Conservation (phyloP, 2,888 invertebrate species). For the Clivina fossor region DNA sequence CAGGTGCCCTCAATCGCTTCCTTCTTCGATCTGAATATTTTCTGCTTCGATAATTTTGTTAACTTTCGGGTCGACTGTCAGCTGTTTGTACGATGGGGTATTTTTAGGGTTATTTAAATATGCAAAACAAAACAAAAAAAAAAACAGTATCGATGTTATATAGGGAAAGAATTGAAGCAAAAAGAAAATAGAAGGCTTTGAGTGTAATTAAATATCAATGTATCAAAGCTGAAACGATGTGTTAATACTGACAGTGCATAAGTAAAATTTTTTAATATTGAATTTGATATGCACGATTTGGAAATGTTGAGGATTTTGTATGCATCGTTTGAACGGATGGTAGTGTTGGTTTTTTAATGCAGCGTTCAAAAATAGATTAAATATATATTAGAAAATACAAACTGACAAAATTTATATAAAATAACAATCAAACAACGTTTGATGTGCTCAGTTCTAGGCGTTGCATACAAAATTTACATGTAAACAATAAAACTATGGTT, state of each 20-base stretch:
- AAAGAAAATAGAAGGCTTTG: slow-evolving; percentile 39
- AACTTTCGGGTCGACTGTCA: slow-evolving; percentile 34
- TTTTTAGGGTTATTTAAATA: slow-evolving; percentile 40
- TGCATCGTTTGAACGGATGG: too few relatives aligned
- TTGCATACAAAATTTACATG: too few relatives aligned
- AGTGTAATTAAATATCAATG: slow-evolving; percentile 43
- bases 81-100: slow-evolving; percentile 39
- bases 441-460: too few relatives aligned
- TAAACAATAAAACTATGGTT: too few relatives aligned
- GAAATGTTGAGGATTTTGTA: neutral
- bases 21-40: slow-evolving; percentile 33
- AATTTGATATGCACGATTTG: neutral
- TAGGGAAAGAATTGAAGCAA: slow-evolving; percentile 39
- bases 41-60: slow-evolving; percentile 45
- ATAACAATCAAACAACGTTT: too few relatives aligned
- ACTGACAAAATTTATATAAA: too few relatives aligned
- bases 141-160: too few relatives aligned
- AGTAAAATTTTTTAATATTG: neutral
- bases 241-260: slow-evolving; percentile 4
- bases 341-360: too few relatives aligned
- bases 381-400: too few relatives aligned
- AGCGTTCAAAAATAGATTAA: too few relatives aligned
- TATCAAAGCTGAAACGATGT: slow-evolving; percentile 35
- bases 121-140: slow-evolving; percentile 39
- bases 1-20: slow-evolving; percentile 20